Base-by-base conservation (phyloP, 1,140 invertebrate species). In the Colletes gigas region DNA sequence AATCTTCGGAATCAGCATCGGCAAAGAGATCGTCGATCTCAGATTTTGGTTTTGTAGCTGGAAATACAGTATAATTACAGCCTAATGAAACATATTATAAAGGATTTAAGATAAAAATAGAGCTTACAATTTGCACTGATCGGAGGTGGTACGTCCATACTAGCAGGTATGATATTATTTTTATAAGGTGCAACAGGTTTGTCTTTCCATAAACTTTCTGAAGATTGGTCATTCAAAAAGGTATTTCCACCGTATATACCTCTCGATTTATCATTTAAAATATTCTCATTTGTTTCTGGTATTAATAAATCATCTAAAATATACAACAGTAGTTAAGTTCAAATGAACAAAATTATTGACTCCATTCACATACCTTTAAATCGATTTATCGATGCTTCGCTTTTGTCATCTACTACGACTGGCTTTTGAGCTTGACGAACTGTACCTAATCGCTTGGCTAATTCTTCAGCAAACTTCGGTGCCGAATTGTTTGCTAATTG, bases 401-500 rank as follows among this genome's bases (percentile, higher is more conserved):
- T 88, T 5, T 65, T 66, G 71, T 93, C 90, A 59, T 89, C 83
- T 6, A 73, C 47, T 50, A 82, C 21, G 8, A 55, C 8, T 67
- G 88, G 82, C 73, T 90, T 92, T 47, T 90, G 82, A 65, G 71
- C 21, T 60, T 91, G 91, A 41, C 93, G 69, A 63, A 94, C 93
- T 69, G 90, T 94, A 12, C 94, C 94, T 5, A 96, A 89, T 85
- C 95, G 93, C 59, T 95, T 94, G 4, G 95, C 95, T 65, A 96
- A 89, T 85, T 95, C 95, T 69, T 95, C 94, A 0, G 95, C 95
- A 86, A 95, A 95, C 83, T 93, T 94, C 0, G 94, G 91, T 68
- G 88, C 78, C 55, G 78, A 83, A 80, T 87, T 89, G 47, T 77
- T 90, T 4, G 84, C 69, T 67, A 87, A 83, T 82, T 88, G 65